These are phyloP conservation scores for Listronotus bonariensis DNA, from an alignment of 1,140 invertebrate genomes.

Conservation along the genomic window DNA sequence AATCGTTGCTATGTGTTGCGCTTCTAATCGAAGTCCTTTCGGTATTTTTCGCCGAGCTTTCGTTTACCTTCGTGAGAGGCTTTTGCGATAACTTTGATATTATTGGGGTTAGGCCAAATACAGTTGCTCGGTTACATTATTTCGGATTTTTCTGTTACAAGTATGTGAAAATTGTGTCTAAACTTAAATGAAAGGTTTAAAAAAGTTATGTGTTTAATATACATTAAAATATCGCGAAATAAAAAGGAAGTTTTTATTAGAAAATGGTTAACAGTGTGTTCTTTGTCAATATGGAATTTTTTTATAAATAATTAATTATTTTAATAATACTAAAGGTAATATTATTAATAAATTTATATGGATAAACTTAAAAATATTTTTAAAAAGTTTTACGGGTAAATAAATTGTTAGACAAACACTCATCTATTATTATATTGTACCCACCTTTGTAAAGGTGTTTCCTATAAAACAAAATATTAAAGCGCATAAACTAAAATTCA, in stretches of 20 bases:
- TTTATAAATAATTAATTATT: constrained; percentile 12
- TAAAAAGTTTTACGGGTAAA: too few species aligned
- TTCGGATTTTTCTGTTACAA: not conserved
- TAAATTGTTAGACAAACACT: too few species aligned
- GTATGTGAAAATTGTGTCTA: not conserved
- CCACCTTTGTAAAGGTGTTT: too few species aligned
- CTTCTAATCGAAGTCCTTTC: constrained; percentile 9
- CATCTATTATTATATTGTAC: too few species aligned
- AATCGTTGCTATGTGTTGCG: constrained; percentile 18
- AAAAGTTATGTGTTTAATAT: too few species aligned
- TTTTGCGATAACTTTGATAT: constrained; percentile 11
- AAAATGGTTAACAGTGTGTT: not conserved
- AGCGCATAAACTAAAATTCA: too few species aligned
- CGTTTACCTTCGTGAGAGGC: constrained; percentile 1
- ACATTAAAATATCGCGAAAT: not conserved
- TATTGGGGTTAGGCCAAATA: constrained; percentile 13
- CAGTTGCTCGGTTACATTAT: not conserved
- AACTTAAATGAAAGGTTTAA: not conserved
- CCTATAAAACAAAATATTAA: too few species aligned
- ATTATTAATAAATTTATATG: not conserved
- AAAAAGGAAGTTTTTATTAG: not conserved
- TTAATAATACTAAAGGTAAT: not conserved
- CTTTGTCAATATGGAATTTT: not conserved
- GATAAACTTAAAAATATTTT: too few species aligned
- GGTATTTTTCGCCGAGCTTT: not conserved